Base-by-base conservation (phyloP, 2,888 invertebrate species). In the Campoplex nolae region DNA sequence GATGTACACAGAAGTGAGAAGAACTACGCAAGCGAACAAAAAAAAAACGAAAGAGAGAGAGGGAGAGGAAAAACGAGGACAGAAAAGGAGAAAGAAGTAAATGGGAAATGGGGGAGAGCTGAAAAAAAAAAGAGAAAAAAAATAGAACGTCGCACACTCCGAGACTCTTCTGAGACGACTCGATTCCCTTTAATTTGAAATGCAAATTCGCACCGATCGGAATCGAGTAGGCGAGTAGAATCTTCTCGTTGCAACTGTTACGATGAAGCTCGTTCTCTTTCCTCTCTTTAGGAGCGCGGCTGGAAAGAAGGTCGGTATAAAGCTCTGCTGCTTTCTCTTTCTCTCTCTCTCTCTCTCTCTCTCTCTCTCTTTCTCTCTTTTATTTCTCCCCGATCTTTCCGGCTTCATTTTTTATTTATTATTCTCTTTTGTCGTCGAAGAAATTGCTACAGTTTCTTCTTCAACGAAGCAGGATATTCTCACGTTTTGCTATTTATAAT, bases 171-270 rank as follows among this genome's bases (percentile, higher is more conserved):
- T 45, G 77, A 84, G 84, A 84, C 81, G 87, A 86, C 76, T 84
- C 79, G 79, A 79, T 84, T 80, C 85, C 78, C 85, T 88, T 88
- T 87, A 87, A 87, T 88, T 87, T 88, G 83, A 87, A 88, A 88
- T 88, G 84, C 82, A 83, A 87, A 87, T 83, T 88, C 75, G 65
- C 48, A 42, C 18, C 83, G 83, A 84, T 78, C 78, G 84, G 83
- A 84, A 87, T 87, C 77, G 71, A 54, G 73, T 54, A 67, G 80
- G 67, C 83, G 35, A 73, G 79, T 48, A 42, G 86, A 73, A 84
- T 87, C 86, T 82, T 82, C 81, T 78, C 81, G 74, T 75, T 87
- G 81, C 77, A 76, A 87, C 42, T 58, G 67, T 80, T 70, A 58
- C 79, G 58, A 28, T 6, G 38, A 58, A 38, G n/a, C 48, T 80